A percentile compares a stretch with the other conserved stretches of the same genome.
These are phyloP conservation scores for Bombus terrestris DNA, from an alignment of 1,140 invertebrate species.

Conservation along the genomic window DNA sequence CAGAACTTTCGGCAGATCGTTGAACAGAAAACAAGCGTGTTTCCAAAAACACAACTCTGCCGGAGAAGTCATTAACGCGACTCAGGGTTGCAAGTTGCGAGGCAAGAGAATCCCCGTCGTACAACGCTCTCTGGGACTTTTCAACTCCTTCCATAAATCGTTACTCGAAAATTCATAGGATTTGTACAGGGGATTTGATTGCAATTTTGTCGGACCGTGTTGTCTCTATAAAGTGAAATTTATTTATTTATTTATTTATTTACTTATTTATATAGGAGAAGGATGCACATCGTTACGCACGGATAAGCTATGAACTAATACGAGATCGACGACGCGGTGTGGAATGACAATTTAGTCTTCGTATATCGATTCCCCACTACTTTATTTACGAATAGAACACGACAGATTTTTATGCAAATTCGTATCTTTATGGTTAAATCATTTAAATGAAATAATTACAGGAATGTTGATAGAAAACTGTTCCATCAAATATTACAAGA, in stretches of 20 bases:
- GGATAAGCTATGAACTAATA: no score
- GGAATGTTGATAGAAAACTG: no score
- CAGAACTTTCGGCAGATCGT: constrained; percentile 28
- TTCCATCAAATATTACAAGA: no score
- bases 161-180: not conserved
- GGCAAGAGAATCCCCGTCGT: not conserved
- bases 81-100: constrained; percentile 5
- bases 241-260: not conserved
- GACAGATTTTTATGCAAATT: no score
- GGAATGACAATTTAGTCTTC: no score
- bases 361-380: no score
- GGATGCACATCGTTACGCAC: no score
- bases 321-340: no score
- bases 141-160: constrained; percentile 44
- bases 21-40: constrained; percentile 12
- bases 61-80: constrained; percentile 40
- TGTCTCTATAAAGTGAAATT: not conserved
- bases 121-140: constrained; percentile 15
- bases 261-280: no score
- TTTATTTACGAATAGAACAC: no score
- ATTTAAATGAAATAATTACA: no score
- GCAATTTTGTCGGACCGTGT: not conserved
- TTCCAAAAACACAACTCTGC: constrained; percentile 28
- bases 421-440: no score
- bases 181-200: not conserved